These are phyloP conservation scores for Amblyopsis rosae DNA, from an alignment of 2,113 vertebrate genomes.

Conservation along the genomic window DNA sequence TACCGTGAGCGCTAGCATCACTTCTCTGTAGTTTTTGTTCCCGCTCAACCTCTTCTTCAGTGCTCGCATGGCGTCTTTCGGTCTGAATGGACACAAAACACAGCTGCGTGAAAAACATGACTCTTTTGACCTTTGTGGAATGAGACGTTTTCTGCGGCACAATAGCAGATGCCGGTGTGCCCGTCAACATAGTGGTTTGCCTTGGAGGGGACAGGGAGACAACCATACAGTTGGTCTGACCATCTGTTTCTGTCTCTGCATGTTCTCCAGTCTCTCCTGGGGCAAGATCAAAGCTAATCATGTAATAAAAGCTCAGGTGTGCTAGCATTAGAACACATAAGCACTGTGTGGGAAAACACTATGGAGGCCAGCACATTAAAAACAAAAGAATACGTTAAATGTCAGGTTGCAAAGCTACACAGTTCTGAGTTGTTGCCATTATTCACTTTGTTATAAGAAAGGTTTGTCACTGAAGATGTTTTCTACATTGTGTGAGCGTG, in stretches of 20 bases:
- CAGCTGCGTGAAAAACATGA: not conserved
- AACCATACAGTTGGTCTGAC: conserved; percentile 14
- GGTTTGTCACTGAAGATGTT: not conserved
- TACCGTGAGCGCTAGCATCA: conserved; percentile 96
- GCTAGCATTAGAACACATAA: conserved; percentile 13
- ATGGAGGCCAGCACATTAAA: too few species aligned
- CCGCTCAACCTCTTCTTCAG: conserved; percentile 94
- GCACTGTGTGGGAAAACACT: not conserved
- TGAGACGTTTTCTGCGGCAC: conserved; percentile 24
- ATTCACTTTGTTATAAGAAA: not conserved
- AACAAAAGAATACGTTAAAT: too few species aligned
- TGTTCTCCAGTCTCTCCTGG: conserved; percentile 25
- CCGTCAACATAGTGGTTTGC: conserved; percentile 38
- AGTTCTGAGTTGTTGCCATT: not conserved
- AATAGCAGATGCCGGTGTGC: conserved; percentile 43
- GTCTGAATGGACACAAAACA: conserved; percentile 76
- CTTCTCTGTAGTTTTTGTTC: conserved; percentile 96
- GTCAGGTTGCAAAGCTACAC: too few species aligned
- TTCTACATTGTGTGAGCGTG: conserved; percentile 15
- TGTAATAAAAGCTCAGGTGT: conserved; percentile 39
- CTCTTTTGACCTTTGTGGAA: conserved; percentile 34
- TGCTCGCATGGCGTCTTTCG: conserved; percentile 94
- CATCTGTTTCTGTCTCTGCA: conserved; percentile 43
- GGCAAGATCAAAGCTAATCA: conserved; percentile 49
- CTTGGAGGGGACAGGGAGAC: conserved; percentile 17